Evolutionary conservation across 2,113 vertebrate genomes (phyloP).

Genomic region (Parus major): DNA sequence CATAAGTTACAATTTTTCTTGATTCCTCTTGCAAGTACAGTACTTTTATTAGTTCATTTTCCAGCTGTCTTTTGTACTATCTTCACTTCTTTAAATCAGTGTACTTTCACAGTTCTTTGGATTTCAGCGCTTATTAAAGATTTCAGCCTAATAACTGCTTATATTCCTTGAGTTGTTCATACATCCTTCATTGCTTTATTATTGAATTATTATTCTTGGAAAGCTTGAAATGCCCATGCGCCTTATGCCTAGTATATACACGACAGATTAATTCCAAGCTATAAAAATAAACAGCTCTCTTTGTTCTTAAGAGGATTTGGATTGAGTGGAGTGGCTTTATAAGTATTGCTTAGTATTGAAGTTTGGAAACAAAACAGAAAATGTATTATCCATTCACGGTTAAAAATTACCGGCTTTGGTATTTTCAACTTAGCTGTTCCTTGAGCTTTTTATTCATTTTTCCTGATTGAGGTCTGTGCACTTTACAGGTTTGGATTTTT

Average conservation of each 20-base stretch:
- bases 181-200: neutral
- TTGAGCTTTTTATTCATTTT: neutral
- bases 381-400: neutral
- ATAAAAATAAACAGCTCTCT: conserved; percentile 41
- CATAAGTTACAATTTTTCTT: neutral
- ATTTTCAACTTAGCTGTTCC: neutral
- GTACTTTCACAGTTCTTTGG: neutral
- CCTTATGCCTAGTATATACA: neutral
- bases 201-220: neutral
- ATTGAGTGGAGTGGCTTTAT: conserved; percentile 19
- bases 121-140: neutral
- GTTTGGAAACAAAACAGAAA: conserved; percentile 19
- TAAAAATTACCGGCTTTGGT: neutral
- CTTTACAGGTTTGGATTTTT: neutral
- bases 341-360: conserved; percentile 18
- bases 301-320: conserved; percentile 57
- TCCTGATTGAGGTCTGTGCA: neutral
- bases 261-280: conserved; percentile 23
- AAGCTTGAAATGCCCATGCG: neutral
- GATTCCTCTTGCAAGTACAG: neutral
- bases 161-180: neutral
- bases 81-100: neutral
- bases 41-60: neutral
- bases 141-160: neutral
- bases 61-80: neutral